Evolutionary conservation across 1,140 invertebrate genomes (phyloP), one percentile per base, ranked within the genome.

Genomic region (Melanaphis sacchari): DNA sequence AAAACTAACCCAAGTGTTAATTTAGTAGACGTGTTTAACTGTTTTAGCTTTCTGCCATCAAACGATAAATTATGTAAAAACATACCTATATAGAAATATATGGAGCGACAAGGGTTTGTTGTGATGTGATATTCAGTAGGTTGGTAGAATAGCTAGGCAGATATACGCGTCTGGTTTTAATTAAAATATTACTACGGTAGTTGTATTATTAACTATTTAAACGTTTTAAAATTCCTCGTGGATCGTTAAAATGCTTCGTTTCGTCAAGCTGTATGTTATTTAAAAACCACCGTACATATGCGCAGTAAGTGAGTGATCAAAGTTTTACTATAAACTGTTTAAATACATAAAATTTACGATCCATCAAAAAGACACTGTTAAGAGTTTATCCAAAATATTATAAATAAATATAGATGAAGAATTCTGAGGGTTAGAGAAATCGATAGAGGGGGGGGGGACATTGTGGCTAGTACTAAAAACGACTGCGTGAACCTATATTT

Each of bases 141-240:
- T 76, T n/a, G 59, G 59, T n/a, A 76, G 59, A 5, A 15, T 76
- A 18, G 15, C 15, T 76, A 76, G 59, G 31, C 31, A 76, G 59
- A 66, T 66, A 76, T 76, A 76, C 31, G 59, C 59, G 59, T 21
- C 59, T n/a, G 59, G 59, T 76, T 76, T 18, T 76, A 76, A 76
- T 76, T 76, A 76, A n/a, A 76, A 76, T 18, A 76, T n/a, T n/a
- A 76, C 15, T 18, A 22, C 1, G 59, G 59, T 36, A 18, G 59
- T 76, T 76, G 31, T 76, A 76, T n/a, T 76, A 76, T 76, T 76
- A 76, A 76, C 31, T 76, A 76, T 76, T 76, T n/a, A 76, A 76
- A 76, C 31, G 31, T 76, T 76, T 76, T 76, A 76, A 76, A 76
- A 76, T 76, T 76, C 31, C n/a, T 76, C 1, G 15, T 1, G 59